phyloP scores from a whole-genome alignment of 2,888 invertebrate species.

The Himalopsyche japonica region DNA sequence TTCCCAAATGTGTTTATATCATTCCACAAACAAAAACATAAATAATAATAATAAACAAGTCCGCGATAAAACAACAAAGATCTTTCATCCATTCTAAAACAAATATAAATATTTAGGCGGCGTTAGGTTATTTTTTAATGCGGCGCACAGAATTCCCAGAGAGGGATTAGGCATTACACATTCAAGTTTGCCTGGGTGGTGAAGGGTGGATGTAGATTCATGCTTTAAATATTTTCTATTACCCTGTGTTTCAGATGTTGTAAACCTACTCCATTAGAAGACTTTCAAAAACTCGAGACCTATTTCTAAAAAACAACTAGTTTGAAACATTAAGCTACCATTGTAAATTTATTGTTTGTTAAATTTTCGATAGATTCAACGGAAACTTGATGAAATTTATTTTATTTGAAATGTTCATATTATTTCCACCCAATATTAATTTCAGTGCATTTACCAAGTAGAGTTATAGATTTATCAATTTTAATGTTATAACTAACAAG shows the following conservation, averaged over 20 bases:
- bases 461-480: too few relatives aligned
- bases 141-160: not conserved
- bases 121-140: not conserved
- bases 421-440: too few relatives aligned
- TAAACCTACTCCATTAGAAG: not conserved
- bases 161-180: slow-evolving; percentile 4
- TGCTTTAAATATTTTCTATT: slow-evolving; percentile 17
- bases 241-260: not conserved
- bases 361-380: too few relatives aligned
- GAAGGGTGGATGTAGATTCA: not conserved
- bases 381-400: too few relatives aligned
- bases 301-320: too few relatives aligned
- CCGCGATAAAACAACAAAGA: not conserved
- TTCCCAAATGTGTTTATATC: not conserved
- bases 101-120: not conserved
- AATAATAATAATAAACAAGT: not conserved
- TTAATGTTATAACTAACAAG: too few relatives aligned
- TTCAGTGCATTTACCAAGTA: too few relatives aligned
- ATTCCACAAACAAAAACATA: not conserved
- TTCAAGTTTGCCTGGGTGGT: not conserved
- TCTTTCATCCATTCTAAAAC: not conserved
- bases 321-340: too few relatives aligned
- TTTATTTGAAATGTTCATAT: too few relatives aligned
- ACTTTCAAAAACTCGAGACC: too few relatives aligned
- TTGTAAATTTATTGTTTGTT: too few relatives aligned